Evolutionary conservation across 1,140 invertebrate genomes (phyloP).

Genomic region (Agraylea sexmaculata): DNA sequence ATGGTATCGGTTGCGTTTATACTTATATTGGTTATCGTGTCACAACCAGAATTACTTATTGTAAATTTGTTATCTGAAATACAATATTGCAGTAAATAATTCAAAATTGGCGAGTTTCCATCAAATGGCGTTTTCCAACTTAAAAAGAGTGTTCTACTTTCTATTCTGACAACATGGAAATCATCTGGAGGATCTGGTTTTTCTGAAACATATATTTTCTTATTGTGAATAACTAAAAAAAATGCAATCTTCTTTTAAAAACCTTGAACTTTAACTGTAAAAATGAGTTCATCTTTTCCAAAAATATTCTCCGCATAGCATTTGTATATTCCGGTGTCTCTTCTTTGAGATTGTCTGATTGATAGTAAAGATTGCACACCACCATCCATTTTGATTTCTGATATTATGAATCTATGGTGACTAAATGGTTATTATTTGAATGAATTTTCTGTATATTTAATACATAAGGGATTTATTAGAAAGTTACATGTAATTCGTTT

Average conservation of each 20-base stretch:
- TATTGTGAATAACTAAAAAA: not conserved
- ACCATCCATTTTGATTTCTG: constrained; percentile 55
- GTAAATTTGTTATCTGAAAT: not conserved
- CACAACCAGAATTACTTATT: not conserved
- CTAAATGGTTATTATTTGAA: not conserved
- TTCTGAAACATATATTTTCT: constrained; percentile 38
- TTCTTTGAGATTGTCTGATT: constrained; percentile 51
- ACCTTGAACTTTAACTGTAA: constrained; percentile 78
- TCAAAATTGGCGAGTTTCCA: constrained; percentile 67
- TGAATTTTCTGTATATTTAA: not conserved
- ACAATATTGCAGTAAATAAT: constrained; percentile 62
- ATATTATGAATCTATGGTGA: constrained; percentile 33
- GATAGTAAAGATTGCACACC: constrained; percentile 57
- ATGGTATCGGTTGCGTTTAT: not conserved
- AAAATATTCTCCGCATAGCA: constrained; percentile 76
- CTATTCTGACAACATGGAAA: constrained; percentile 52
- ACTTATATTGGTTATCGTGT: not conserved
- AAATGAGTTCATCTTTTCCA: constrained; percentile 69
- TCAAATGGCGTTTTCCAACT: constrained; percentile 66
- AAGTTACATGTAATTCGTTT: constrained; percentile 47
- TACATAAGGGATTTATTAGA: too few species aligned
- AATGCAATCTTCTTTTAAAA: constrained; percentile 9
- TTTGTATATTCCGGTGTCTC: constrained; percentile 74
- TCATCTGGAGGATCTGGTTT: constrained; percentile 59
- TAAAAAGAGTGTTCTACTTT: constrained; percentile 56